Percentiles rank a stretch among this genome's conserved stretches.
Conservation (phyloP, 1,140 invertebrate genomes). For the Lutraria rhynchaena region DNA sequence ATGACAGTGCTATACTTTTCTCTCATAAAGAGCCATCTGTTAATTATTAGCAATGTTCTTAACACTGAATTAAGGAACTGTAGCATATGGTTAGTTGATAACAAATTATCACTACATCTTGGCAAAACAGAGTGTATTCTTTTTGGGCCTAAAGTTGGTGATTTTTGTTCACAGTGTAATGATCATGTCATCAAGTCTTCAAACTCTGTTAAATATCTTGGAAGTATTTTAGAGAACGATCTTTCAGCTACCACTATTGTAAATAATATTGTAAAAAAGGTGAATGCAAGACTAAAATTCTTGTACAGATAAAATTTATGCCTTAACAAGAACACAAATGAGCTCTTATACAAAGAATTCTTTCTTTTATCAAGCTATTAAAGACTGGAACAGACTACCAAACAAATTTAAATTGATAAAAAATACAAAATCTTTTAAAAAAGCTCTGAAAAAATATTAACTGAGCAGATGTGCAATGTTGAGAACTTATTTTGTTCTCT, state of each 20-base stretch:
- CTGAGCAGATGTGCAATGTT: no score
- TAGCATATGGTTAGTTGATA: slow-evolving; percentile 32
- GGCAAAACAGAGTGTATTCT: slow-evolving; percentile 40
- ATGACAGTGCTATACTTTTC: slow-evolving; percentile 32
- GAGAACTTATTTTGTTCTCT: no score
- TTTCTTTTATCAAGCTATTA: no score
- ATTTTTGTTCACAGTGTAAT: background rate
- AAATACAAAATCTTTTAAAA: no score
- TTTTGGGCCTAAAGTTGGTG: background rate
- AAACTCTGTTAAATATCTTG: slow-evolving; percentile 13
- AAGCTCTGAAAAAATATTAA: no score
- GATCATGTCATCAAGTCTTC: background rate
- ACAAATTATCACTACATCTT: slow-evolving; percentile 31
- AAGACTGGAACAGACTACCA: no score
- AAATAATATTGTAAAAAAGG: slow-evolving; percentile 10
- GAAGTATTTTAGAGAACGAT: background rate
- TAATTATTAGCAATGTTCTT: slow-evolving; percentile 21
- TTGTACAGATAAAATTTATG: background rate
- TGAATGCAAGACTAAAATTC: background rate
- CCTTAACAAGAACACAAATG: no score
- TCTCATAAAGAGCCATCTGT: slow-evolving; percentile 31
- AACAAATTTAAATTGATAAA: no score
- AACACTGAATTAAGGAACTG: slow-evolving; percentile 15
- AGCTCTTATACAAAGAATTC: no score
- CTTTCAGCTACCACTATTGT: slow-evolving; percentile 1